phyloP scores from a whole-genome alignment of 2,113 vertebrate genomes.

The Strix aluco region DNA sequence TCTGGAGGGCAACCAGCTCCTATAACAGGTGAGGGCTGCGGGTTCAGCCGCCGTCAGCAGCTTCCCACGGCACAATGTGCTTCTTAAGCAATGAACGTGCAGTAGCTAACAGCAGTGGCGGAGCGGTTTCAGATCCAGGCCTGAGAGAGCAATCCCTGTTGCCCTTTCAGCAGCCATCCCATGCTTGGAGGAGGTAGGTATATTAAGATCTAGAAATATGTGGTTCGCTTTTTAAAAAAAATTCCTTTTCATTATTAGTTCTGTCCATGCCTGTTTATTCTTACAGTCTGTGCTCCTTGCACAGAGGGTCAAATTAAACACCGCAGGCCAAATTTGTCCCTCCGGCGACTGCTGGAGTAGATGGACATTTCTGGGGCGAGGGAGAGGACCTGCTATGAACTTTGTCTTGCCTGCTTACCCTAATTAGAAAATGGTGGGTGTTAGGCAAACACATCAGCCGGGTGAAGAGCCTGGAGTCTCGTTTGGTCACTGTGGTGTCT shows the following conservation, averaged over 20 bases:
- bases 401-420: background rate
- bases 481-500: background rate
- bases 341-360: background rate
- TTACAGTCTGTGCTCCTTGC: background rate
- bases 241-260: background rate
- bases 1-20: constrained; percentile 97
- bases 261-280: background rate
- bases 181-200: background rate
- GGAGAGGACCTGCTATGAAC: too few species aligned
- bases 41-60: background rate
- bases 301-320: background rate
- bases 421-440: fast-evolving
- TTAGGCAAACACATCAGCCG: background rate
- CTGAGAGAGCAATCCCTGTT: background rate
- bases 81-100: fast-evolving
- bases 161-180: background rate
- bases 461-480: background rate
- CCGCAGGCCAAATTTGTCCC: background rate
- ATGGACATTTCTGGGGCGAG: background rate
- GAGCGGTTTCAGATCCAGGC: background rate
- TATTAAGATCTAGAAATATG: background rate
- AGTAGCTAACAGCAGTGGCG: fast-evolving
- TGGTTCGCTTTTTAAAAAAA: background rate
- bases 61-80: fast-evolving
- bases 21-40: constrained; percentile 86